phyloP scores from a whole-genome alignment of 1,140 invertebrate genomes.

The Halictus rubicundus region DNA sequence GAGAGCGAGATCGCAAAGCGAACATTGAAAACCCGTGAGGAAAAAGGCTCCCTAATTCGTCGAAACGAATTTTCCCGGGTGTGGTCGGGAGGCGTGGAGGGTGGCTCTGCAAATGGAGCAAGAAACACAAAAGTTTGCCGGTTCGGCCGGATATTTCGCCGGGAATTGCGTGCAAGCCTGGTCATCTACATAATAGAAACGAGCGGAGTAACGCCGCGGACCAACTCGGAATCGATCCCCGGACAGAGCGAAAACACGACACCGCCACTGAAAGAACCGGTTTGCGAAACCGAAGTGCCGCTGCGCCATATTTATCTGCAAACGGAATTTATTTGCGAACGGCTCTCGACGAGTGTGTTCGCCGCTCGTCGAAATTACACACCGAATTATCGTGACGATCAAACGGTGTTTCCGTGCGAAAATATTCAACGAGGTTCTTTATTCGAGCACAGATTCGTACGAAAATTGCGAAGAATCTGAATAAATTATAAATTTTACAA shows the following conservation, averaged over 20 bases:
- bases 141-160: slow-evolving; percentile 20
- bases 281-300: neutral
- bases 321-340: too few relatives aligned
- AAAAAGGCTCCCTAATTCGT: neutral
- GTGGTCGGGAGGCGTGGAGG: neutral
- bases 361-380: too few relatives aligned
- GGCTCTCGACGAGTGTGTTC: too few relatives aligned
- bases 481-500: too few relatives aligned
- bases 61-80: neutral
- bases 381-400: too few relatives aligned
- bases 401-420: too few relatives aligned
- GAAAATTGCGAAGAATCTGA: too few relatives aligned
- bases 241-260: slow-evolving; percentile 3
- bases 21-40: too few relatives aligned
- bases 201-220: neutral
- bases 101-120: slow-evolving; percentile 10
- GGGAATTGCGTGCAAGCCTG: slow-evolving; percentile 5
- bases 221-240: slow-evolving; percentile 30
- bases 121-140: slow-evolving; percentile 19
- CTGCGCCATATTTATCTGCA: too few relatives aligned
- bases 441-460: too few relatives aligned
- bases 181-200: slow-evolving; percentile 35
- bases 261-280: neutral
- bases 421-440: too few relatives aligned
- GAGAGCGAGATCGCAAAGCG: too few relatives aligned